A percentile compares a stretch with the other conserved stretches of the same genome.
Evolutionary conservation across 2,888 invertebrate genomes (phyloP).

Genomic region (Unio delphinus): DNA sequence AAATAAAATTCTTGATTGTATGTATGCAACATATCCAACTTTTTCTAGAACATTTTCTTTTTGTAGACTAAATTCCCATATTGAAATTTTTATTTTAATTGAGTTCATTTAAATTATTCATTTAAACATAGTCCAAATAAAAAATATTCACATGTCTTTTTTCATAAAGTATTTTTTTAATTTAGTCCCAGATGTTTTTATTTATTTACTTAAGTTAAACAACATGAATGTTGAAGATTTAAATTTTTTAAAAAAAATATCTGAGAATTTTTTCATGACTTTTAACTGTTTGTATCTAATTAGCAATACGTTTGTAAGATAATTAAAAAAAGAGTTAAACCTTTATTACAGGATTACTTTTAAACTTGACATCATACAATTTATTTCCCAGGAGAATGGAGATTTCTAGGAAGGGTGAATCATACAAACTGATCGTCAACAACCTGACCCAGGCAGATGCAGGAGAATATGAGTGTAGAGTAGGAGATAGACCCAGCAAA

Average conservation of each 20-base stretch:
- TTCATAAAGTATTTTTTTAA: no score
- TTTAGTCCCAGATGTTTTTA: no score
- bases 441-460: slow-evolving; percentile 69
- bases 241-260: not conserved
- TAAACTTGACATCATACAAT: not conserved
- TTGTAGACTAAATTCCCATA: no score
- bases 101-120: no score
- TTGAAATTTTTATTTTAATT: no score
- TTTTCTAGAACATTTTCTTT: no score
- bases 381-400: slow-evolving; percentile 77
- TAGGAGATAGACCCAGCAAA: slow-evolving; percentile 69
- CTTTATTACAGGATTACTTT: no score
- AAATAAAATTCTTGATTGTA: no score
- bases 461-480: slow-evolving; percentile 72
- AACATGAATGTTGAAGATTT: slow-evolving; percentile 6
- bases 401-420: slow-evolving; percentile 82
- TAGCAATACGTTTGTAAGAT: not conserved
- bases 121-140: no score
- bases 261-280: not conserved
- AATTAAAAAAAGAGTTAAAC: no score
- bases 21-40: no score
- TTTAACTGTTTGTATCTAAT: not conserved
- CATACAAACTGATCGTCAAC: slow-evolving; percentile 79
- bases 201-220: not conserved
- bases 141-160: no score